Evolutionary conservation across 2,888 invertebrate genomes (phyloP).

Genomic region (Rhogogaster chlorosoma): DNA sequence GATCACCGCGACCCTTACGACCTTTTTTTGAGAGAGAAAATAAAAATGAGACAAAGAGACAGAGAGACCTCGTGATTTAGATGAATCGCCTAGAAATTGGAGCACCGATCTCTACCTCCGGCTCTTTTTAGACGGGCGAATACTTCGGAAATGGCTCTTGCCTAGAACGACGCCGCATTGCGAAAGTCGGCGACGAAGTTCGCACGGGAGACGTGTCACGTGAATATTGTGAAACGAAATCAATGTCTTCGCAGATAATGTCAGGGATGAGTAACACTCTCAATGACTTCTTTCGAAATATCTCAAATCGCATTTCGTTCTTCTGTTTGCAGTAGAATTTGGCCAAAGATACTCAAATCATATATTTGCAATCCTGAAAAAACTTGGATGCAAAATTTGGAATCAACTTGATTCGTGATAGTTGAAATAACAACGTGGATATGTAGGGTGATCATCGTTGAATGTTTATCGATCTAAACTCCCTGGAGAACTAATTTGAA

Average conservation of each 20-base stretch:
- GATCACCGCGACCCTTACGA: conserved; percentile 10
- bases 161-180: conserved; percentile 60
- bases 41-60: not conserved
- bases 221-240: conserved; percentile 77
- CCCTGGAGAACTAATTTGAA: conserved; percentile 23
- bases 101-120: conserved; percentile 53
- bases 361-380: no score
- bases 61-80: not conserved
- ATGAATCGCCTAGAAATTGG: conserved; percentile 58
- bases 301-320: not conserved
- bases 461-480: conserved; percentile 16
- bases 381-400: not conserved
- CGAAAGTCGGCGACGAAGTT: conserved; percentile 73
- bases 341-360: not conserved
- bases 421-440: not conserved
- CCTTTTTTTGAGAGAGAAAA: not conserved
- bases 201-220: conserved; percentile 74
- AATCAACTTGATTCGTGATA: not conserved
- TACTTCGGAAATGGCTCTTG: conserved; percentile 55
- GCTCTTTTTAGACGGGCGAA: conserved; percentile 54
- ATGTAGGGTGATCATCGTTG: not conserved
- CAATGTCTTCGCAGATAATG: conserved; percentile 64
- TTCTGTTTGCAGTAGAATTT: not conserved
- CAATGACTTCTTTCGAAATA: not conserved
- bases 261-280: not conserved